Evolutionary conservation across 1,140 invertebrate species (phyloP), one percentile per base, ranked within the genome.

Genomic region (Oryzaephilus surinamensis): DNA sequence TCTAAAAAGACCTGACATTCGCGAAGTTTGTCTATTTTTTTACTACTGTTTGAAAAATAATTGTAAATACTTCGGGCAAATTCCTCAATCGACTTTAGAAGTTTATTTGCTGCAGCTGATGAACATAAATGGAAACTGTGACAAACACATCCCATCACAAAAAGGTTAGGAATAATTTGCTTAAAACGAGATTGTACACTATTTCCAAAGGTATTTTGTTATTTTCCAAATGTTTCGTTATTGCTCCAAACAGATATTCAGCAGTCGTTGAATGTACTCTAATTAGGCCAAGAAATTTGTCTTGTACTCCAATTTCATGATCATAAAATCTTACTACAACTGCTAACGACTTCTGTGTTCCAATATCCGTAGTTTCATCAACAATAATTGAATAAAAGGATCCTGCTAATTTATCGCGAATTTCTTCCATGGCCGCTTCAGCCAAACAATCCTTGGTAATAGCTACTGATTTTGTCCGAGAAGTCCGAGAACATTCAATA

Each of bases 111-210:
- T 6, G 30, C n/a, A 13, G n/a, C n/a, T 6, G 14, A 32, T 12
- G 30, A 32, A 17, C 30, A 32, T 32, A 32, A 32, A 32, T 32
- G 12, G 10, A 32, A 15, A 15, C 6, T 15, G 15, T 32, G 30
- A 17, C 30, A 32, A 10, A 32, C 8, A 32, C 11, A 32, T 6
- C 1, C n/a, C 3, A 16, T 14, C n/a, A 32, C 14, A 32, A 16
- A 32, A 6, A 32, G 5, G n/a, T 32, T 6, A 4, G 30, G 30
- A 10, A 15, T 8, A 6, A 32, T 6, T 32, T 32, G 12, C n/a
- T 16, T 32, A 6, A 32, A 32, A 6, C 17, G 14, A 6, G 30
- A 6, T 15, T 32, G 30, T 4, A 32, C 30, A 16, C 30, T 15
- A 2, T 12, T 14, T 14, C 10, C 5, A 21, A 21, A 21, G 19